Evolutionary conservation across 2,113 vertebrate species (phyloP).

Genomic region (Sakesphorus luctuosus): DNA sequence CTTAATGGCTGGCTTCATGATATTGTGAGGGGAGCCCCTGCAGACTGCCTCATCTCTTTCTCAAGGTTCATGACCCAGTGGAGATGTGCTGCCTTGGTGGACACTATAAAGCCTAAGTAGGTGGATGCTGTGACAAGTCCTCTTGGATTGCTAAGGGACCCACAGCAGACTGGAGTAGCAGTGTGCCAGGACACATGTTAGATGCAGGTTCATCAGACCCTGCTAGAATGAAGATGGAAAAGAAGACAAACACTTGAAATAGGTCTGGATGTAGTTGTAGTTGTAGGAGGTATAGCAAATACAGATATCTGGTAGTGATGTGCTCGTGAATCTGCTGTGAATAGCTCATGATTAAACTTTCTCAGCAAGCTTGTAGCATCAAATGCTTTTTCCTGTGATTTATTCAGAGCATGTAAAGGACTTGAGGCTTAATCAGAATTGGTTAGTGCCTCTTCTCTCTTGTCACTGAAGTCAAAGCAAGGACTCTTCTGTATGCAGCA

Average conservation of each 20-base stretch:
- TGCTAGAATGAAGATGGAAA: not conserved
- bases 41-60: fast-evolving
- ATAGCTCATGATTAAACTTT: slow-evolving; percentile 9
- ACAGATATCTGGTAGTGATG: not conserved
- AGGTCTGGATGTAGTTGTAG: not conserved
- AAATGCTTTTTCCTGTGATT: not conserved
- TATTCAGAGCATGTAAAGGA: slow-evolving; percentile 1
- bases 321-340: not conserved
- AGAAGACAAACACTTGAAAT: not conserved
- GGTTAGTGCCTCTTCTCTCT: not conserved
- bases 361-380: not conserved
- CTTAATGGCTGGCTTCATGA: not conserved
- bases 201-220: not conserved
- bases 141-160: not conserved
- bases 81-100: not conserved
- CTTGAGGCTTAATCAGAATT: not conserved
- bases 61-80: not conserved
- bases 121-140: not conserved
- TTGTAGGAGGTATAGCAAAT: not conserved
- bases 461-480: not conserved
- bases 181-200: not conserved
- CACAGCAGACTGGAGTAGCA: not conserved
- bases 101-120: not conserved
- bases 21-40: not conserved
- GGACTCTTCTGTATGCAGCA: not conserved